Conservation (phyloP, 1,140 invertebrate genomes). For the Drosophila pandora region DNA sequence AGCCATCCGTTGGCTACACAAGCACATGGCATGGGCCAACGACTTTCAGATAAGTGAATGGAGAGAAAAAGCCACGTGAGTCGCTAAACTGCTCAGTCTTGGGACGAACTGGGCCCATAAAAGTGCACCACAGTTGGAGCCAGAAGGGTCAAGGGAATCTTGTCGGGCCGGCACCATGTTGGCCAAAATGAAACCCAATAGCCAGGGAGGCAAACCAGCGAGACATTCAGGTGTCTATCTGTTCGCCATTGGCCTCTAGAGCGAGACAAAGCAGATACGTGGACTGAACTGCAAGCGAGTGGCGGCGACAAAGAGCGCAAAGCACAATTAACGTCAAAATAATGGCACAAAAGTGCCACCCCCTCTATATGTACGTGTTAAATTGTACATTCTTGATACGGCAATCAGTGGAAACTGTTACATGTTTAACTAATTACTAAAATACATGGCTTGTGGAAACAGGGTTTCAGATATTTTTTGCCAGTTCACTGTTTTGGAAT, state of each 20-base stretch:
- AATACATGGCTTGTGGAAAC: not conserved
- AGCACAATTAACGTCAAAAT: slow-evolving; percentile 6
- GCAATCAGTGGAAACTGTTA: not conserved
- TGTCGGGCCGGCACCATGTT: not conserved
- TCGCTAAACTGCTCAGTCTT: slow-evolving; percentile 8
- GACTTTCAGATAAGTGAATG: slow-evolving; percentile 33
- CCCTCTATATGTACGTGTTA: not conserved
- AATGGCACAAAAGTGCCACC: slow-evolving; percentile 1
- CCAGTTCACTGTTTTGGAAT: not conserved
- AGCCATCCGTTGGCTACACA: slow-evolving; percentile 23
- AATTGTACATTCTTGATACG: not conserved
- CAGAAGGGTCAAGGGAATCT: slow-evolving; percentile 12
- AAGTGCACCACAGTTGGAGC: slow-evolving; percentile 1
- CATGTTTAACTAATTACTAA: not conserved
- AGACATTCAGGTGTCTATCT: slow-evolving; percentile 71
- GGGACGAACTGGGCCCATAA: not conserved
- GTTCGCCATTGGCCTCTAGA: slow-evolving; percentile 13
- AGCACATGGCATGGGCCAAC: slow-evolving; percentile 25
- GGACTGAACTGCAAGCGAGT: slow-evolving; percentile 17
- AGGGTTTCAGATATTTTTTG: not conserved
- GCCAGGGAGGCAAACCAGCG: slow-evolving; percentile 34
- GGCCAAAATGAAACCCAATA: slow-evolving; percentile 7
- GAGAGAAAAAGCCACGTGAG: slow-evolving; percentile 34
- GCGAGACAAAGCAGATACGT: slow-evolving; percentile 24
- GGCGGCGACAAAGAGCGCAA: slow-evolving; percentile 25